phyloP scores from a whole-genome alignment of 2,888 invertebrate species.

The Nysson spinosus region DNA sequence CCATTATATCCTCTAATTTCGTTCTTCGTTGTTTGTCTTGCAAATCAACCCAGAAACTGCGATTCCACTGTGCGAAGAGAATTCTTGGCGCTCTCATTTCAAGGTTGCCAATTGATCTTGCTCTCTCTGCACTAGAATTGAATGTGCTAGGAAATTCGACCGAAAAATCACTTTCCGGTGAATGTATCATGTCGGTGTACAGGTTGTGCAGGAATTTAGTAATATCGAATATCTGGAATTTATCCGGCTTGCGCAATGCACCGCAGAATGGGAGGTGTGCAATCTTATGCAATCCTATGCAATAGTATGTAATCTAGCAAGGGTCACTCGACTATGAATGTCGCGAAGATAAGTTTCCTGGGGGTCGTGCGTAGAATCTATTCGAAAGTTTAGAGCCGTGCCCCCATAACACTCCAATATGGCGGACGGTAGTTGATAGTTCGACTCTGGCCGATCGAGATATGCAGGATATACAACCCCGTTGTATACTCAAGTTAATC shows the following conservation, averaged over 20 bases:
- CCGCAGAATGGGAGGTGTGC: conserved; percentile 17
- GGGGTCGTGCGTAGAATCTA: conserved; percentile 3
- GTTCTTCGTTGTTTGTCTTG: conserved; percentile 2
- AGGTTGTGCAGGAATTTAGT: not conserved
- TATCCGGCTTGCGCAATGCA: conserved; percentile 19
- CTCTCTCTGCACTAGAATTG: too few species aligned
- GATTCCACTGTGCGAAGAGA: too few species aligned
- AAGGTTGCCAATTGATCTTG: too few species aligned
- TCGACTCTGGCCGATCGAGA: too few species aligned
- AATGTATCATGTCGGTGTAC: not conserved
- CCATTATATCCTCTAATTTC: conserved; percentile 15
- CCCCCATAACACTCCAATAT: too few species aligned
- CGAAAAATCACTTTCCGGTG: not conserved
- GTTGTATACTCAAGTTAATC: too few species aligned
- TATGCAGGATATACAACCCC: too few species aligned
- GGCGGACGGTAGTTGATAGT: too few species aligned
- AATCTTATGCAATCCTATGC: conserved; percentile 56
- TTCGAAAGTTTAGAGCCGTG: not conserved
- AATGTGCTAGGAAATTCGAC: not conserved
- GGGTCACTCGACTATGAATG: conserved; percentile 6
- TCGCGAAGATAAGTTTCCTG: conserved; percentile 1
- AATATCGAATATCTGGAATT: not conserved
- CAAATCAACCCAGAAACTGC: too few species aligned
- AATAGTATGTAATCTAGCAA: conserved; percentile 44
- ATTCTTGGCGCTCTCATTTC: too few species aligned